A percentile compares a stretch with the other conserved stretches of the same genome.
Evolutionary conservation across 2,888 invertebrate species (phyloP).

Genomic region (Helicoverpa assulta): DNA sequence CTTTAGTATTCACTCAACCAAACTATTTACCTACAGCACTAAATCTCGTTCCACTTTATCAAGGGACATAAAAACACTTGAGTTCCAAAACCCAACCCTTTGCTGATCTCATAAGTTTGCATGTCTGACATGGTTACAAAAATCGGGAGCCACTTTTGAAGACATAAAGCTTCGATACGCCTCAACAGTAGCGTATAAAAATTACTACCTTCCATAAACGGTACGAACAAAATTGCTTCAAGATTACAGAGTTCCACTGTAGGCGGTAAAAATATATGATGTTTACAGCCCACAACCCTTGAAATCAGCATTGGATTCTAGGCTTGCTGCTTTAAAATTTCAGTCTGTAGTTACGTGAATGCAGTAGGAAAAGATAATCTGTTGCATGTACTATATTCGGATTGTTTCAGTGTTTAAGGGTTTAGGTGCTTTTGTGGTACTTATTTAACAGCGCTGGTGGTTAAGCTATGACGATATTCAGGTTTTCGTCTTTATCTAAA

Average conservation of each 20-base stretch:
- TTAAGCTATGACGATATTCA: too few relatives aligned
- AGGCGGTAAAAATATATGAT: constrained; percentile 23
- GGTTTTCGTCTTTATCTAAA: too few relatives aligned
- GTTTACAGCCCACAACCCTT: constrained; percentile 8
- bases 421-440: too few relatives aligned
- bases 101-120: background rate
- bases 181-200: constrained; percentile 9
- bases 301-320: constrained; percentile 16
- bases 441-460: too few relatives aligned
- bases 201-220: constrained; percentile 7
- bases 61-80: background rate
- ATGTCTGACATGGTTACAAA: background rate
- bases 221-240: constrained; percentile 14
- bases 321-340: constrained; percentile 31
- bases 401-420: constrained; percentile 10
- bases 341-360: constrained; percentile 10
- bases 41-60: background rate
- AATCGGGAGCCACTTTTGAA: constrained; percentile 3
- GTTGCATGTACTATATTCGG: constrained; percentile 17
- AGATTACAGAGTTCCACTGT: constrained; percentile 20
- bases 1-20: background rate
- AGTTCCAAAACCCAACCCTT: constrained; percentile 4
- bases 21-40: background rate
- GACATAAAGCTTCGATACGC: constrained; percentile 13
- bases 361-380: constrained; percentile 24